Base-by-base conservation (phyloP, 2,113 vertebrate species). In the Pavo muticus region DNA sequence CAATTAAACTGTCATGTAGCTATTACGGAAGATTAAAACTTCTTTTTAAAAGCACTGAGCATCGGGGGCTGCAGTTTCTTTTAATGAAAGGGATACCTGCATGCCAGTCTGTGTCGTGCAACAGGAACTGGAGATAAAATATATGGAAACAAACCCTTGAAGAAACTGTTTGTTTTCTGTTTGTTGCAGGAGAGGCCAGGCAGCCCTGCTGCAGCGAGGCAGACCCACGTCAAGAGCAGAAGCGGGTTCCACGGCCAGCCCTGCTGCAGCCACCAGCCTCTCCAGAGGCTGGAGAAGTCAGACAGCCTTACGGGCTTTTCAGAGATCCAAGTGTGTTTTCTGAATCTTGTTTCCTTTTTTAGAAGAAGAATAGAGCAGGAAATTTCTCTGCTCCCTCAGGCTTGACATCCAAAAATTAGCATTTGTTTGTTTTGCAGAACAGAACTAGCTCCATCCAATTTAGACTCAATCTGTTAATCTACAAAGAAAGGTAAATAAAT, bases 371-470 rank as follows among this genome's bases (percentile, higher is more conserved):
- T 2, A 80, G 39, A 65, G 50, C 16, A 84, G 24, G 42, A 82
- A 82, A 93, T 52, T 54, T 75, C 72, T 47, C 47, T 45, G 19
- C 37, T 94, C 78, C 93, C 75, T 84, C 54, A 75, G 90, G 91
- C 61, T 6, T 75, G n/a, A 93, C 76, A 95, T 75, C 15, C 16
- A 75, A 91, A 96, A 75, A 87, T 94, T 70, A 90, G 86, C 67
- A 76, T 78, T 48, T 92, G 61, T 90, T 94, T 93, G 70, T 84
- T 94, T 91, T 84, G 84, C 83, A 88, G 80, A 95, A 72, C n/a
- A 93, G 59, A 44, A 81, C 25, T 69, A 67, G 54, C 54, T 90
- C 73, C 88, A 78, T 88, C 30, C 73, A 72, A 81, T 91, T 91
- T 81, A 82, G 44, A 92, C 45, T 12, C 5, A 72, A 67, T 63